phyloP scores from a whole-genome alignment of 2,888 invertebrate genomes.

The Lithophane semibrunnea region DNA sequence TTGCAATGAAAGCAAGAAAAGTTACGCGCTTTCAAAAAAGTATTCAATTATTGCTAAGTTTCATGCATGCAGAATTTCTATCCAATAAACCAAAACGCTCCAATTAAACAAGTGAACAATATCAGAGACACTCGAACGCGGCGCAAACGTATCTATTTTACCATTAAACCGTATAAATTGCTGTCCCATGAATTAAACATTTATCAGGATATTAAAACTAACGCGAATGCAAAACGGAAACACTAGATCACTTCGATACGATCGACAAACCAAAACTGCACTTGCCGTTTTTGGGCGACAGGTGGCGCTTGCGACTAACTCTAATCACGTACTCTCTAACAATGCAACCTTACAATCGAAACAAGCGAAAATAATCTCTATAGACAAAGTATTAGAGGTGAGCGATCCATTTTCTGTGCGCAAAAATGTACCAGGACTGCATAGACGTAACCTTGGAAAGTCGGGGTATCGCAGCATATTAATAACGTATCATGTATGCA shows the following conservation, averaged over 20 bases:
- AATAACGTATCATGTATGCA: slow-evolving; percentile 88
- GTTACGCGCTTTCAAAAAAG: neutral
- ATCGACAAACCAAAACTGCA: slow-evolving; percentile 70
- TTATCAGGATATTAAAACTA: slow-evolving; percentile 62
- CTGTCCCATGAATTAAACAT: slow-evolving; percentile 65
- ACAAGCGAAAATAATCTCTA: slow-evolving; percentile 51
- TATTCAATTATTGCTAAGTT: neutral
- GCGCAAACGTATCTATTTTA: slow-evolving; percentile 51
- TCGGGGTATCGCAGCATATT: slow-evolving; percentile 85
- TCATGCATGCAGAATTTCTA: neutral
- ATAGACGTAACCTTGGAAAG: slow-evolving; percentile 83
- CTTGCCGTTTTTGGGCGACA: slow-evolving; percentile 78
- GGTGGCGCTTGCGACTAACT: slow-evolving; percentile 78
- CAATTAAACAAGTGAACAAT: slow-evolving; percentile 47
- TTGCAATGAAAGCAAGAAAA: neutral
- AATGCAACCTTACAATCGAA: slow-evolving; percentile 27
- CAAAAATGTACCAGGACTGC: slow-evolving; percentile 72
- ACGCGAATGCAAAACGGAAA: slow-evolving; percentile 64
- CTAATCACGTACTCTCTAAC: slow-evolving; percentile 77
- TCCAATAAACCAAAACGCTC: slow-evolving; percentile 19
- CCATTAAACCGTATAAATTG: slow-evolving; percentile 61
- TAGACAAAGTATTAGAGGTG: slow-evolving; percentile 48
- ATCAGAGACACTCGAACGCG: slow-evolving; percentile 49
- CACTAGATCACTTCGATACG: slow-evolving; percentile 64
- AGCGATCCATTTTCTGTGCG: slow-evolving; percentile 45